Percentiles rank a stretch among this genome's conserved stretches.
Conservation (phyloP, 2,888 invertebrate genomes). For the Orchesella flavescens region DNA sequence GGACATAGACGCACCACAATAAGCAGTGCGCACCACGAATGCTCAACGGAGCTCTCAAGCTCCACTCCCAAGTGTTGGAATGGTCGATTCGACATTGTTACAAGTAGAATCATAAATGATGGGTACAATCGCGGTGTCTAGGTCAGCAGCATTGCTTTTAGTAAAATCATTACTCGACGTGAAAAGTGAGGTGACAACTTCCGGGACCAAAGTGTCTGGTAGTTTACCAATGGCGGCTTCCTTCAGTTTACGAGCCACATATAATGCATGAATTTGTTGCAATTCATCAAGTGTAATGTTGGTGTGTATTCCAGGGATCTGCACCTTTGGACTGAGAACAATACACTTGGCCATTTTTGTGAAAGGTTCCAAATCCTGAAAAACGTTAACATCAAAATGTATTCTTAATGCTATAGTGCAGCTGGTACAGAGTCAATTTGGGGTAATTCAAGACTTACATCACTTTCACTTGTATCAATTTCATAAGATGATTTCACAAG, state of each 20-base stretch:
- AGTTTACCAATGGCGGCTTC: conserved; percentile 46
- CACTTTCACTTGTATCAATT: conserved; percentile 4
- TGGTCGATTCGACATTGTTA: too few relatives aligned
- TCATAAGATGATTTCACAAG: conserved; percentile 19
- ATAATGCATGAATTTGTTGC: conserved; percentile 38
- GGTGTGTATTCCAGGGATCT: not conserved
- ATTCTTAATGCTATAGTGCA: too few relatives aligned
- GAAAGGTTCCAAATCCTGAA: conserved; percentile 31
- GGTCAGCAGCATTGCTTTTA: conserved; percentile 43
- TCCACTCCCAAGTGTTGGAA: too few relatives aligned
- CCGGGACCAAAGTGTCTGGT: conserved; percentile 17
- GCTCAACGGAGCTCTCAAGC: too few relatives aligned
- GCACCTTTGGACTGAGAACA: conserved; percentile 14
- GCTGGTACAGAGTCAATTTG: too few relatives aligned
- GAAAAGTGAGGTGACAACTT: conserved; percentile 17
- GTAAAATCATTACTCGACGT: conserved; percentile 55
- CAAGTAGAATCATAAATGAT: not conserved
- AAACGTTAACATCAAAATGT: not conserved
- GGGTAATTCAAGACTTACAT: conserved; percentile 10
- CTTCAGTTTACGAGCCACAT: conserved; percentile 43
- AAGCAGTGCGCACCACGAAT: too few relatives aligned
- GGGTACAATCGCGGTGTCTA: conserved; percentile 47
- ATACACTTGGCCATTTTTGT: conserved; percentile 25
- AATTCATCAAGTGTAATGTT: conserved; percentile 19
- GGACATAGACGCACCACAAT: too few relatives aligned